phyloP scores from a whole-genome alignment of 2,797 vertebrate species.

The Ambastaia sidthimunki region DNA sequence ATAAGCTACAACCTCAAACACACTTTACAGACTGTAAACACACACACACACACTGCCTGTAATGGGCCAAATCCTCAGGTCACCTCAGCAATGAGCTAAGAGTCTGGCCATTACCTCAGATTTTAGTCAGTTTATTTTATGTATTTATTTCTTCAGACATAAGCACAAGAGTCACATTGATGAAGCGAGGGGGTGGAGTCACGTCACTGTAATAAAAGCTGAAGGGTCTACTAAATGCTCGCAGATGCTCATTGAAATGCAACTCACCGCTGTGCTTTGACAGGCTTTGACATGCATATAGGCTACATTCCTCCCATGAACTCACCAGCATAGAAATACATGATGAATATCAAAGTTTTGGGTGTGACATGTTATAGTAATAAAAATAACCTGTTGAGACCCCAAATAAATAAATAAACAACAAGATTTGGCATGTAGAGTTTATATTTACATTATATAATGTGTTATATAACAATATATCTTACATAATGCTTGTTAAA shows the following conservation, averaged over 20 bases:
- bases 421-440: background rate
- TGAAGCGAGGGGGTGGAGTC: slow-evolving; percentile 62
- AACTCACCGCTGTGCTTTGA: slow-evolving; percentile 24
- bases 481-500: too few species aligned
- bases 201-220: slow-evolving; percentile 63
- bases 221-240: slow-evolving; percentile 45
- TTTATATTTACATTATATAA: background rate
- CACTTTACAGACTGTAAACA: slow-evolving; percentile 74
- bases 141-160: slow-evolving; percentile 36
- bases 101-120: slow-evolving; percentile 57
- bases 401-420: background rate
- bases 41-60: slow-evolving; percentile 61
- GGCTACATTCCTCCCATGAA: slow-evolving; percentile 51
- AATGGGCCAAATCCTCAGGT: slow-evolving; percentile 60
- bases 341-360: slow-evolving; percentile 47
- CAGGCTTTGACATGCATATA: slow-evolving; percentile 60
- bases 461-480: too few species aligned
- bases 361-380: slow-evolving; percentile 40
- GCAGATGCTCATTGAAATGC: slow-evolving; percentile 52
- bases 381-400: slow-evolving; percentile 24
- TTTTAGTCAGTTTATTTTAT: slow-evolving; percentile 42
- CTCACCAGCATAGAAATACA: slow-evolving; percentile 45
- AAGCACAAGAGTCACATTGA: slow-evolving; percentile 55
- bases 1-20: slow-evolving; percentile 71
- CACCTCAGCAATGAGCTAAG: slow-evolving; percentile 58